Base-by-base conservation (phyloP, 2,888 invertebrate species). In the Epirrita christyi region DNA sequence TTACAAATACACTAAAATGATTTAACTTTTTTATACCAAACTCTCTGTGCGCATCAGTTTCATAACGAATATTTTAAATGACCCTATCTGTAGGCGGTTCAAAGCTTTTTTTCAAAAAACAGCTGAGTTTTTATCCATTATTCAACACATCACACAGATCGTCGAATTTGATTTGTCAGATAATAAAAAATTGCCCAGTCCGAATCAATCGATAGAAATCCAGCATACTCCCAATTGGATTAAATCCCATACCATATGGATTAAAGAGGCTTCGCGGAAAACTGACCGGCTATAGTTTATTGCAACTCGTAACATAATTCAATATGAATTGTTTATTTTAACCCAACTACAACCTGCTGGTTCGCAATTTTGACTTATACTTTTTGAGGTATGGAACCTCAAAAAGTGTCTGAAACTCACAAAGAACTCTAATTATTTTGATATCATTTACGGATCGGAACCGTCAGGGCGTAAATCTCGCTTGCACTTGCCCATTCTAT, bases 211-310 rank as follows among this genome's bases (percentile, higher is more conserved):
- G 38, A 64, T 62, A 65, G 62, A 63, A 55, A 61, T 61, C 60
- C 67, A 49, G 63, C 62, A 63, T 71, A 70, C 68, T 71, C 63
- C 56, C 67, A 64, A 64, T 64, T 55, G 60, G 55, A 67, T 67
- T 64, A 61, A 61, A 55, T 59, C 63, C 63, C 55, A 50, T 46
- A 54, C 46, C 61, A 57, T 58, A 59, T 50, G 59, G 67, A 71
- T 70, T 69, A 72, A 67, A 69, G 53, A 36, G 66, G 64, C 61
- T 73, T 67, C 48, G 44, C 41, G 15, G 62, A 62, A 67, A 70
- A 58, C 55, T 50, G 67, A 55, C 60, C 66, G 66, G 62, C 70
- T 71, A n/a, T n/a, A 69, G 64, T 71, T 71, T 72, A 72, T 72
- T 64, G 55, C 48, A 57, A 67, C 28, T 63, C 70, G 68, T 71